Base-by-base conservation (phyloP, 2,797 vertebrate genomes). In the Pangasius krempfi region DNA sequence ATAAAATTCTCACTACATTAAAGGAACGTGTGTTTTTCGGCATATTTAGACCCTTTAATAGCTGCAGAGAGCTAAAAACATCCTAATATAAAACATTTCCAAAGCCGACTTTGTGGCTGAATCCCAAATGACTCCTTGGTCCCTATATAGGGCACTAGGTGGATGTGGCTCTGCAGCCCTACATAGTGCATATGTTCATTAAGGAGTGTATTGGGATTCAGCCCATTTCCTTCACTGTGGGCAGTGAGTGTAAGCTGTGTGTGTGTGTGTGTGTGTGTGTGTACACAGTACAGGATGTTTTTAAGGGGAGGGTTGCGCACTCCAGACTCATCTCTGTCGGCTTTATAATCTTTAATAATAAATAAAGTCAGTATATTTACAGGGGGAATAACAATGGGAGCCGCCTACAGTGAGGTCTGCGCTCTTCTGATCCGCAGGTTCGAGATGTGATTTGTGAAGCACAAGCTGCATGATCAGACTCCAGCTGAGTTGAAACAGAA, bases 261-360 rank as follows among this genome's bases (percentile, higher is more conserved):
- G 75, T 79, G 27, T 79, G 27, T 79, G 75, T 78, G 75, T 79
- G 6, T 47, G 40, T 83, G 58, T 83, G 80, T 83, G 12, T 82
- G 12, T 18, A 37, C 54, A 56, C 78, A 80, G 4, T 62, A n/a
- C 37, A 47, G 37, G 37, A 50, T n/a, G 60, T 13, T 30, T 66
- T 30, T 20, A 27, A 30, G 4, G 0, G 25, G 27, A 84, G 44
- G 60, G 50, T 20, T 66, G 27, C 62, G 62, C 62, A 33, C 16
- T 52, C 27, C 62, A 50, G 4, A n/a, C 58, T 58, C 18, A 18
- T 25, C 40, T 75, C 40, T 22, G 54, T 58, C 52, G 33, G 56
- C 1, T 62, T 40, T 5, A 22, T 4, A 22, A 37, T 81, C 18
- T 25, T 9, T 33, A 9, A 50, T 44, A 1, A 44, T 62, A 27